These are phyloP conservation scores for Chitala chitala DNA, from an alignment of 2,113 vertebrate species.

Conservation along the genomic window DNA sequence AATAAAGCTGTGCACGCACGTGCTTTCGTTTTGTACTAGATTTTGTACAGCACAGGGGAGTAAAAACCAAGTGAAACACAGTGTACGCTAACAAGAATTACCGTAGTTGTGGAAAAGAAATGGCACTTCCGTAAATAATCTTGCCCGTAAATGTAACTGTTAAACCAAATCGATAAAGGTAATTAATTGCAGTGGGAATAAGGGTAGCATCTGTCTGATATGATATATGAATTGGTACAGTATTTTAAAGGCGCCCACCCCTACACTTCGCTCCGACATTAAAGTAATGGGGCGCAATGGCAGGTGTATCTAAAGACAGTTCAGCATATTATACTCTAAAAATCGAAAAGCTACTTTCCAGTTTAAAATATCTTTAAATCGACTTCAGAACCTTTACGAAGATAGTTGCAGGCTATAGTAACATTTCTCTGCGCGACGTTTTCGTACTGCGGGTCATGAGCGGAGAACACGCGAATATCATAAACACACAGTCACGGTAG, in stretches of 20 bases:
- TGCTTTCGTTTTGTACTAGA: background rate
- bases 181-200: background rate
- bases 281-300: too few relatives aligned
- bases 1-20: background rate
- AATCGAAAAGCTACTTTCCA: too few relatives aligned
- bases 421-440: background rate
- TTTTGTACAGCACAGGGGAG: too few relatives aligned
- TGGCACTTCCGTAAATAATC: background rate
- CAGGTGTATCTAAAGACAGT: too few relatives aligned
- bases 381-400: too few relatives aligned
- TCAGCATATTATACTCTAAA: too few relatives aligned
- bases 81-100: background rate
- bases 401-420: background rate
- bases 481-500: background rate
- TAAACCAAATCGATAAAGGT: background rate
- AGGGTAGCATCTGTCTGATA: background rate
- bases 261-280: too few relatives aligned
- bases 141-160: too few relatives aligned
- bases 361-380: too few relatives aligned
- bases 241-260: too few relatives aligned
- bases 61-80: background rate
- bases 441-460: background rate
- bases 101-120: background rate
- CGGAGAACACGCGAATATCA: conserved; percentile 12
- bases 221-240: too few relatives aligned